Conservation (phyloP, 2,113 vertebrate species). For the Scartelaos histophorus region DNA sequence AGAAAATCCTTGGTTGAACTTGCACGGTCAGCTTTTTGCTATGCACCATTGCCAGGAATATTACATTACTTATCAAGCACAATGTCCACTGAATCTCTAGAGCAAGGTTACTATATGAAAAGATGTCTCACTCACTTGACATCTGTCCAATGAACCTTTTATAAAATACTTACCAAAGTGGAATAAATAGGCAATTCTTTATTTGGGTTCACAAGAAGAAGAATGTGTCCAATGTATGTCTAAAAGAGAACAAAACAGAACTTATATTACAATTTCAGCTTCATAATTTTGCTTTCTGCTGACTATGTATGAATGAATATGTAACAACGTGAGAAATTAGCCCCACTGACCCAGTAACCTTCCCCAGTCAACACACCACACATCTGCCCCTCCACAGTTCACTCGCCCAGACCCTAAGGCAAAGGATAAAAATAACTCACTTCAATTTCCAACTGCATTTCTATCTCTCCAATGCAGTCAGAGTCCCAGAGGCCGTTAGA, state of each 20-base stretch:
- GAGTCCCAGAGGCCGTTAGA: conserved; percentile 38
- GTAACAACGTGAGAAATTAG: background rate
- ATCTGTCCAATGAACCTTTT: background rate
- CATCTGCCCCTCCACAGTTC: conserved; percentile 1
- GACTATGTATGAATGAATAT: conserved; percentile 9
- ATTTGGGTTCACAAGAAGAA: conserved; percentile 93
- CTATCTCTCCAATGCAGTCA: conserved; percentile 28
- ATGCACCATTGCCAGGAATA: conserved; percentile 70
- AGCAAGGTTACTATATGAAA: conserved; percentile 9
- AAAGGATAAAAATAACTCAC: conserved; percentile 27
- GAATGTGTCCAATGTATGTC: conserved; percentile 94
- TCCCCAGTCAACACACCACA: conserved; percentile 28
- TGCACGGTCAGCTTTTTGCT: conserved; percentile 44
- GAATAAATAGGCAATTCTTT: conserved; percentile 97
- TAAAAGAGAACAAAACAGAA: conserved; percentile 59
- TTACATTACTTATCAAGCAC: conserved; percentile 75
- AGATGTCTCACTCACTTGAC: background rate
- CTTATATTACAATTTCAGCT: background rate
- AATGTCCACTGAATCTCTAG: conserved; percentile 52
- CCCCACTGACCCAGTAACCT: conserved; percentile 14
- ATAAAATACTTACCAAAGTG: conserved; percentile 80
- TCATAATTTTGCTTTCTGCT: background rate
- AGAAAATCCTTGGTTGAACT: conserved; percentile 9
- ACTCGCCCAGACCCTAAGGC: conserved; percentile 10
- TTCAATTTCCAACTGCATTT: conserved; percentile 37